Evolutionary conservation across 2,797 vertebrate genomes (phyloP), one percentile per base, ranked within the genome.

Genomic region (Acestrorhynchus altus): DNA sequence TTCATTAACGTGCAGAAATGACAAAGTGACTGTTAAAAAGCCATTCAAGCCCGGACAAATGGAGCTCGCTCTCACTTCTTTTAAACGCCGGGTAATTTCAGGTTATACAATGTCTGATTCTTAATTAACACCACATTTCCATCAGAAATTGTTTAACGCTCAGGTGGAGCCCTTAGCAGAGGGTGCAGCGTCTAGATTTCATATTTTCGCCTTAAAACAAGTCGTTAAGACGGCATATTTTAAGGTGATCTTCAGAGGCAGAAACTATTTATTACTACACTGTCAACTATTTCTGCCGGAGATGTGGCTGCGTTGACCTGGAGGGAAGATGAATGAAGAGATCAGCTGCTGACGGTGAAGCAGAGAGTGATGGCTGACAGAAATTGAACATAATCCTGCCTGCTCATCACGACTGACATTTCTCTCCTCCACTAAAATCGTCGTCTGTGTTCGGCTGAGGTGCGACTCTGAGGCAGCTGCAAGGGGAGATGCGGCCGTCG

Each of bases 111-210:
- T 49, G 79, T 18, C 54, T 47, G 77, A 77, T 79, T 82, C 74
- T 65, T 76, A 65, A 81, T 78, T 76, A 85, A 85, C 76, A 81
- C 83, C 72, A 49, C 40, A 59, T 76, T 83, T 52, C 28, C 81
- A 59, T 56, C 78, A 60, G 54, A 15, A 15, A 79, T 72, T 71
- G 46, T 86, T 83, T 74, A 80, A 83, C 11, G 28, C 57, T 80
- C 77, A 82, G 24, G 79, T 64, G 66, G 68, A 82, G 87, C 77
- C 85, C 87, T 82, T 78, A 77, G 85, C 87, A 87, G 84, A 20
- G 74, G 83, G 82, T 79, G 79, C 49, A 75, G 73, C 77, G 69
- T 83, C 82, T 86, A 70, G 46, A 24, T 78, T 69, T 75, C 76
- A 80, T 78, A 79, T 73, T 79, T 76, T 82, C 77, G 13, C 0